phyloP scores from a whole-genome alignment of 2,888 invertebrate genomes.

The Scaptomyza tumidula region DNA sequence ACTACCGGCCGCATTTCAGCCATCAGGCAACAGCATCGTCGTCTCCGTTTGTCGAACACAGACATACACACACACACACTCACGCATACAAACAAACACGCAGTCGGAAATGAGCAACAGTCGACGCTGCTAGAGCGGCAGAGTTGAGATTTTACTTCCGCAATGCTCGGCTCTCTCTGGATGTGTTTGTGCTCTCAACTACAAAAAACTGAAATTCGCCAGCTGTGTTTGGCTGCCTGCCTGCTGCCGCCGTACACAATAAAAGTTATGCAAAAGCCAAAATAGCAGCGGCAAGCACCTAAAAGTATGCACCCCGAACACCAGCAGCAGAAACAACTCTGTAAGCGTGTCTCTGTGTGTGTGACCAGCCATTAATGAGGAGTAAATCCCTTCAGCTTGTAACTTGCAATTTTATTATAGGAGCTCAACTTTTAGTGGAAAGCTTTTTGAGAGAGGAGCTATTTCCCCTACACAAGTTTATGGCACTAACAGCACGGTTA shows the following conservation, averaged over 20 bases:
- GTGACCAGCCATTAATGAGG: conserved; percentile 41
- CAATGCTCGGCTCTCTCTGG: conserved; percentile 44
- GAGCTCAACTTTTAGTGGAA: conserved; percentile 9
- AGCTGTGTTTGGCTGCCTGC: conserved; percentile 49
- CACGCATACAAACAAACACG: conserved; percentile 17
- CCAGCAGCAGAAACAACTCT: conserved; percentile 12
- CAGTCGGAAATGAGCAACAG: conserved; percentile 74
- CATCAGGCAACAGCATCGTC: conserved; percentile 67
- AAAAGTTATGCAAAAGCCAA: conserved; percentile 77
- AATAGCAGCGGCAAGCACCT: conserved; percentile 59
- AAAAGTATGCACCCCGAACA: conserved; percentile 63
- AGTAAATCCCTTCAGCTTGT: conserved; percentile 30
- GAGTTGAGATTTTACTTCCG: conserved; percentile 59
- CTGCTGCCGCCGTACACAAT: conserved; percentile 56
- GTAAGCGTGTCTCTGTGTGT: conserved; percentile 1
- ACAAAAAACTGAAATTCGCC: conserved; percentile 31
- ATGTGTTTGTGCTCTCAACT: conserved; percentile 54
- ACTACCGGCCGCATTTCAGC: conserved; percentile 78
- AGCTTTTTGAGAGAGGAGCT: conserved; percentile 27
- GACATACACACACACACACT: conserved; percentile 20
- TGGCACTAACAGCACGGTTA: conserved; percentile 2
- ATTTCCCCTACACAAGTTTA: conserved; percentile 39
- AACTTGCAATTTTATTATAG: conserved; percentile 32
- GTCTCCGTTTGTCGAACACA: conserved; percentile 24
- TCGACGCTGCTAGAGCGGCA: conserved; percentile 52